Percentiles rank a stretch among this genome's conserved stretches.
These are phyloP conservation scores for Nyctibius grandis DNA, from an alignment of 2,797 vertebrate species.

Conservation along the genomic window DNA sequence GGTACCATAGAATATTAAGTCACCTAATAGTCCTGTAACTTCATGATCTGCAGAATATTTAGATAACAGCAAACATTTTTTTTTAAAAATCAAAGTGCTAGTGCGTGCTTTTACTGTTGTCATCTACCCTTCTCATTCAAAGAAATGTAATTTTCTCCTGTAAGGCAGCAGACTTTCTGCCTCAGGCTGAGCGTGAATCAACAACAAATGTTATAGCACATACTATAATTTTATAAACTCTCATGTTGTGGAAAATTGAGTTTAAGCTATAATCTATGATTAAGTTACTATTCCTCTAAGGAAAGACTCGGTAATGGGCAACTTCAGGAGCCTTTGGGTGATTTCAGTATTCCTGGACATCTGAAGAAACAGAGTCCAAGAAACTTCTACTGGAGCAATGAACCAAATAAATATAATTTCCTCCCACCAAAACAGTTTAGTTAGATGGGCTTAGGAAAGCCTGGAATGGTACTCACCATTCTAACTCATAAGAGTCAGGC, in stretches of 20 bases:
- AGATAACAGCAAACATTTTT: background rate
- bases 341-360: slow-evolving; percentile 1
- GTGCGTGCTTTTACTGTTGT: slow-evolving; percentile 37
- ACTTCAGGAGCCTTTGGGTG: slow-evolving; percentile 3
- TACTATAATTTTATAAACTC: slow-evolving; percentile 79
- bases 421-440: background rate
- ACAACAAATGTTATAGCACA: slow-evolving; percentile 59
- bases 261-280: slow-evolving; percentile 68
- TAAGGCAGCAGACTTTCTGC: slow-evolving; percentile 70
- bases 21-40: background rate
- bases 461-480: background rate
- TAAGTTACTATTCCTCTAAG: slow-evolving; percentile 63
- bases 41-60: slow-evolving; percentile 26
- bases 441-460: background rate
- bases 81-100: background rate
- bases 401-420: background rate
- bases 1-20: background rate
- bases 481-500: background rate
- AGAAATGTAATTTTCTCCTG: slow-evolving; percentile 67
- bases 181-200: slow-evolving; percentile 76
- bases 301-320: slow-evolving; percentile 66
- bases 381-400: background rate
- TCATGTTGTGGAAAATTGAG: slow-evolving; percentile 63
- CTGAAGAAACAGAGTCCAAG: background rate
- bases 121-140: slow-evolving; percentile 51